Base-by-base conservation (phyloP, 2,113 vertebrate genomes). In the Scomber scombrus region DNA sequence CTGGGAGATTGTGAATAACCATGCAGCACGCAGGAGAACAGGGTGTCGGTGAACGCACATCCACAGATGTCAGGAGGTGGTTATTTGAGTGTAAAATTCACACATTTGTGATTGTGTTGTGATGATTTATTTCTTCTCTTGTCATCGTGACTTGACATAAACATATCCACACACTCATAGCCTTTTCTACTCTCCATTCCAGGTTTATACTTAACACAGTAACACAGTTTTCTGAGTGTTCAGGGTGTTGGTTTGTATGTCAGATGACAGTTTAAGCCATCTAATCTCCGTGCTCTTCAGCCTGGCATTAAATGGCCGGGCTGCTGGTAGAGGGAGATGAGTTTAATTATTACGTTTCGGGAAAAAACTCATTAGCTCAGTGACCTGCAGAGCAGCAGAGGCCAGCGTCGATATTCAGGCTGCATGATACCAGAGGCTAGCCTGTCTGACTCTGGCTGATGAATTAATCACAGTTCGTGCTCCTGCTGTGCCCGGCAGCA, bases 341-440 rank as follows among this genome's bases (percentile, higher is more conserved):
- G 71, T 85, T 87, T 89, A 87, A 89, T 85, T 87, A 90, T 89
- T 85, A 86, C 21, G 70, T 80, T 78, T 88, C 72, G 57, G 82
- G 71, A 13, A 78, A 78, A 86, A 91, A 71, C 78, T 84, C 81
- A 85, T 89, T 84, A 82, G 80, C 85, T 88, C 62, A 18, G 71
- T 91, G 83, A 82, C 82, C 82, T 80, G 75, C 72, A 76, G 80
- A 78, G 68, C 84, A 78, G 64, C 73, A 72, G 3, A 82, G 81
- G 79, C 75, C 79, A 68, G 52, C 16, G 46, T 81, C 61, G 3
- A 79, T 85, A 72, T 69, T 78, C 52, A 9, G 58, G 70, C 83
- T 67, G 84, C 77, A 61, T 71, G 84, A 81, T 58, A 67, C 55
- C 72, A 79, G 79, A 54, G 64, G 73, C 66, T 50, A 47, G 82